Evolutionary conservation across 2,888 invertebrate genomes (phyloP).

Genomic region (Cynaeus angustus): DNA sequence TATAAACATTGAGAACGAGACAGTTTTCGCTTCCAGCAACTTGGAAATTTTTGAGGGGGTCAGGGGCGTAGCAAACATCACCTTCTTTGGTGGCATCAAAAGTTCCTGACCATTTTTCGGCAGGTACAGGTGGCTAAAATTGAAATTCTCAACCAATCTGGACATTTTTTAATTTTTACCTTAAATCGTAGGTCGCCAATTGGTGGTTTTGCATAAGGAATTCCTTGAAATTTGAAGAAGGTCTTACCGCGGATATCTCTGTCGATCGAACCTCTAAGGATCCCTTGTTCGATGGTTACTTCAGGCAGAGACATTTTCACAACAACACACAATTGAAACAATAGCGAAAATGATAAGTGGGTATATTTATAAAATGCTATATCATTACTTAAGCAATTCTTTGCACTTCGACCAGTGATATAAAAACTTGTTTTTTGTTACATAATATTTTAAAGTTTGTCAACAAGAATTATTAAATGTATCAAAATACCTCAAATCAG

Average conservation of each 20-base stretch:
- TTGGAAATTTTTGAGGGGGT: conserved; percentile 63
- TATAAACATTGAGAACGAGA: conserved; percentile 59
- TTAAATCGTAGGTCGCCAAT: conserved; percentile 64
- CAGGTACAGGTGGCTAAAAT: conserved; percentile 66
- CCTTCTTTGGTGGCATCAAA: conserved; percentile 67
- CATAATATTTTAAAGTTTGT: too few relatives aligned
- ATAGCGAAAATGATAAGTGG: too few relatives aligned
- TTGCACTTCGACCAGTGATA: too few relatives aligned
- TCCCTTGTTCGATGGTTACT: conserved; percentile 60
- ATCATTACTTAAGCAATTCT: too few relatives aligned
- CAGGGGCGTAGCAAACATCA: conserved; percentile 59
- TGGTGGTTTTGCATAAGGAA: conserved; percentile 68
- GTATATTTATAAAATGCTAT: too few relatives aligned
- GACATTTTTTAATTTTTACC: conserved; percentile 53
- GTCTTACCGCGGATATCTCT: conserved; percentile 60
- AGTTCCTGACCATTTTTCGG: conserved; percentile 67
- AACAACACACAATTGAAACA: too few relatives aligned
- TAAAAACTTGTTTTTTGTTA: too few relatives aligned
- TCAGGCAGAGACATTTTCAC: conserved; percentile 27
- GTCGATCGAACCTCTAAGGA: conserved; percentile 59
- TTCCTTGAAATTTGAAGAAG: conserved; percentile 65
- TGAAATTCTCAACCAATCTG: too few relatives aligned
- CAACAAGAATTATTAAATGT: too few relatives aligned
- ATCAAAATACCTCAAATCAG: too few relatives aligned
- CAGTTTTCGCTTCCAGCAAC: conserved; percentile 54